Base-by-base conservation (phyloP, 2,113 vertebrate genomes). In the Motacilla alba region DNA sequence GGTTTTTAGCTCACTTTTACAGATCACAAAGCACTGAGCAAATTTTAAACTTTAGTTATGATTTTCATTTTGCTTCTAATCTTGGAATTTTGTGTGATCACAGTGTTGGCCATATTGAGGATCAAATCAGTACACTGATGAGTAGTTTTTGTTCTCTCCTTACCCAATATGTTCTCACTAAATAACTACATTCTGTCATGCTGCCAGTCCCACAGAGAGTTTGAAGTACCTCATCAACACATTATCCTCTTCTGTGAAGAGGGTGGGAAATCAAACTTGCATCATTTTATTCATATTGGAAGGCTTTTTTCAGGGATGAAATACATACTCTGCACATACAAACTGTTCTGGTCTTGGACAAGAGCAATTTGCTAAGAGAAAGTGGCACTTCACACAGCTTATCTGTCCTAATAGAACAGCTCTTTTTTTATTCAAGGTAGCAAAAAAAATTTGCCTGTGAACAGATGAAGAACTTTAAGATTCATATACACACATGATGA, bases 271-370 rank as follows among this genome's bases (percentile, higher is more conserved):
- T 20, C 33, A 80, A 76, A 43, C 82, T 7, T 56, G 35, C 22
- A 5, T 74, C 63, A 85, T 91, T 90, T 27, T 58, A 14, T 76
- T 90, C 53, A 74, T n/a, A 16, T 80, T 74, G 33, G 83, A 91
- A 87, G 17, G 50, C 26, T 83, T 92, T 89, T 90, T 39, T 73
- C 16, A 4, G 50, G 26, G 63, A 39, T 80, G 50, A 88, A 93
- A 70, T 66, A 53, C 7, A 80, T 30, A 76, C 67, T 30, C 14
- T 53, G 17, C 26, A 46, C 41, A 26, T 56, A 49, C 47, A 91
- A 89, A 84, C 22, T 44, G 31, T 78, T 94, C 77, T 93, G 69
- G 87, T 95, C 81, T 91, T 72, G 47, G 64, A 60, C 91, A 69
- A 89, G 52, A 49, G 23, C 39, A 62, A 31, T 91, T 82, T 91